A percentile compares a stretch with the other conserved stretches of the same genome.
These are phyloP conservation scores for Poecilia gillii DNA, from an alignment of 2,797 vertebrate genomes.

Conservation along the genomic window DNA sequence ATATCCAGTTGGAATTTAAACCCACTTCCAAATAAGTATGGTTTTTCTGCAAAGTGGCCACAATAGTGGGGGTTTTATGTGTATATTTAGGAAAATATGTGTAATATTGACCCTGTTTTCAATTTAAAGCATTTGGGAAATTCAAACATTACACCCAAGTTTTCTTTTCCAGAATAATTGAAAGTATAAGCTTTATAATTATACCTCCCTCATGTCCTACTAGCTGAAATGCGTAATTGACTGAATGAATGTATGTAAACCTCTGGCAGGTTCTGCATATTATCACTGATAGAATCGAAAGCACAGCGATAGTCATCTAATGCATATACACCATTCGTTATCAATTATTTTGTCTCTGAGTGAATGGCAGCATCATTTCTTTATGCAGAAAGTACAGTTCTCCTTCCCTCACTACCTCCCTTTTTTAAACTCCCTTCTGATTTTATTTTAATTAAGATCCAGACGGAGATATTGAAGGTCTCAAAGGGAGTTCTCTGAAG, in stretches of 20 bases:
- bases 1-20: neutral
- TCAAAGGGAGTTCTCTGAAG: conserved; percentile 47
- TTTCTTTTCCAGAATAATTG: neutral
- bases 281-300: neutral
- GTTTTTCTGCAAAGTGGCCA: neutral
- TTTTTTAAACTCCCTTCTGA: conserved; percentile 23
- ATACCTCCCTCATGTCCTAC: too few species aligned
- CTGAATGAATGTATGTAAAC: neutral
- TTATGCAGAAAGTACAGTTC: conserved; percentile 57
- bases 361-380: conserved; percentile 42
- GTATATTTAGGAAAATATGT: neutral
- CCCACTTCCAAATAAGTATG: neutral
- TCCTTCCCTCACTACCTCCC: conserved; percentile 14
- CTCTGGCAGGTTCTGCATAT: neutral
- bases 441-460: conserved; percentile 81
- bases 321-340: conserved; percentile 13
- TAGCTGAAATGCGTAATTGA: neutral
- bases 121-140: neutral
- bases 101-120: neutral
- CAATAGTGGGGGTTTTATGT: neutral
- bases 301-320: neutral
- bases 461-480: conserved; percentile 75
- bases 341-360: conserved; percentile 20
- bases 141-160: neutral
- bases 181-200: neutral